phyloP scores from a whole-genome alignment of 2,113 vertebrate species.

The Boleophthalmus pectinirostris region DNA sequence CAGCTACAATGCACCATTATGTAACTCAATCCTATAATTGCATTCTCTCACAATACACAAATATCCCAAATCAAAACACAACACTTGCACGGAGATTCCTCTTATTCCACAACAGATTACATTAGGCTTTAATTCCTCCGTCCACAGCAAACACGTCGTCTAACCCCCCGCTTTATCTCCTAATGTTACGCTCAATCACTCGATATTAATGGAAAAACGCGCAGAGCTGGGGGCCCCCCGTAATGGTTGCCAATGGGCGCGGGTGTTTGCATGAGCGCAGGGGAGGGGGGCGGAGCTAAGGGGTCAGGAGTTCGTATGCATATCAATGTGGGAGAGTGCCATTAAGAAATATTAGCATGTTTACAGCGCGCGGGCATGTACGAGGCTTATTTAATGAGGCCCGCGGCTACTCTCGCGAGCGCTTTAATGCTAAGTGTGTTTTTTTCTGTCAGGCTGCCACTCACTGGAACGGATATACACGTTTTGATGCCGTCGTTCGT shows the following conservation, averaged over 20 bases:
- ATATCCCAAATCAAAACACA: background rate
- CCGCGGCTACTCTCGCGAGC: slow-evolving; percentile 48
- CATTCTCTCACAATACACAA: background rate
- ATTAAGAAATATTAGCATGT: slow-evolving; percentile 76
- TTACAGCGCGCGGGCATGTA: slow-evolving; percentile 64
- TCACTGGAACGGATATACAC: background rate
- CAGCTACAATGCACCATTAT: background rate
- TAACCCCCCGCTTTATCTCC: slow-evolving; percentile 72
- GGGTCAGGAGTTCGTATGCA: slow-evolving; percentile 60
- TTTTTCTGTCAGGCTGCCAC: slow-evolving; percentile 8
- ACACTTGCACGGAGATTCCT: slow-evolving; percentile 19
- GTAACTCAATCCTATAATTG: background rate
- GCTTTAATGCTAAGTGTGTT: slow-evolving; percentile 13
- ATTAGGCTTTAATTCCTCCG: slow-evolving; percentile 73
- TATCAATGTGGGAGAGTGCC: slow-evolving; percentile 61
- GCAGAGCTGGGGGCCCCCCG: slow-evolving; percentile 20
- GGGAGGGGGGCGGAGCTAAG: slow-evolving; percentile 38
- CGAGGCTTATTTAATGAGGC: slow-evolving; percentile 63
- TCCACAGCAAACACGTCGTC: slow-evolving; percentile 67
- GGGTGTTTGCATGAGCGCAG: slow-evolving; percentile 27
- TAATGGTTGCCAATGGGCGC: slow-evolving; percentile 30
- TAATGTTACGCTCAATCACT: slow-evolving; percentile 77
- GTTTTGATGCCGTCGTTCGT: slow-evolving; percentile 8
- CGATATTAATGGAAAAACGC: slow-evolving; percentile 77
- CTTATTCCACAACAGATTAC: slow-evolving; percentile 60